phyloP scores from a whole-genome alignment of 2,113 vertebrate species.

The Otolemur garnettii region DNA sequence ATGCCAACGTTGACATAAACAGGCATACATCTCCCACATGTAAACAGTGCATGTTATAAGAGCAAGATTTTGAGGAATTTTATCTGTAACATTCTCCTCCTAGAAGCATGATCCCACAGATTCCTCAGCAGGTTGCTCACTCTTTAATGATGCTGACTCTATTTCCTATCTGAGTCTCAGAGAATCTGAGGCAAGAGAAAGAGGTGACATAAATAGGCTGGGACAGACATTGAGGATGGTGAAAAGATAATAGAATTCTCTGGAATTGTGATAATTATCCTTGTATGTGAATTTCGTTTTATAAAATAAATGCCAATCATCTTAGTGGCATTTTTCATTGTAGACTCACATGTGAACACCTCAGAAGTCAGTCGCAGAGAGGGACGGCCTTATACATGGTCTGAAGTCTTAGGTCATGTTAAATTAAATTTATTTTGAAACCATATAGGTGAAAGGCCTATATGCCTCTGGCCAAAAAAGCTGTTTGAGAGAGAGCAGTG shows the following conservation, averaged over 20 bases:
- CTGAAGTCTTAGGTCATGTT: background rate
- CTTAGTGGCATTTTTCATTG: background rate
- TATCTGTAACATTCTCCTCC: background rate
- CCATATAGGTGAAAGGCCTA: no score
- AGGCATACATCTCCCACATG: background rate
- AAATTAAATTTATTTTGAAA: constrained; percentile 14
- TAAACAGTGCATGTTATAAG: background rate
- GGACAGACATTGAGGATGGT: background rate
- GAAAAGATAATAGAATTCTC: background rate
- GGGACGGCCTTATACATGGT: background rate
- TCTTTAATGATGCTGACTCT: background rate
- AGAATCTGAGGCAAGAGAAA: background rate
- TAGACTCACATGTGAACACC: background rate
- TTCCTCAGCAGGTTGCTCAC: background rate
- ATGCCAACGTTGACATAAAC: background rate
- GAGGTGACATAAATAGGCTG: background rate
- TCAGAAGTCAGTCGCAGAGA: background rate
- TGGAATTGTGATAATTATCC: background rate
- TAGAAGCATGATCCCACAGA: background rate
- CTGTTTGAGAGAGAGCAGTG: no score
- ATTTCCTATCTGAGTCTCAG: background rate
- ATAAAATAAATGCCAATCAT: background rate
- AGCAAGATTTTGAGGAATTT: background rate
- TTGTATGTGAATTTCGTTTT: background rate
- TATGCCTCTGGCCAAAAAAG: no score